These are phyloP conservation scores for Phoxinus phoxinus DNA, from an alignment of 2,113 vertebrate genomes.

Conservation along the genomic window DNA sequence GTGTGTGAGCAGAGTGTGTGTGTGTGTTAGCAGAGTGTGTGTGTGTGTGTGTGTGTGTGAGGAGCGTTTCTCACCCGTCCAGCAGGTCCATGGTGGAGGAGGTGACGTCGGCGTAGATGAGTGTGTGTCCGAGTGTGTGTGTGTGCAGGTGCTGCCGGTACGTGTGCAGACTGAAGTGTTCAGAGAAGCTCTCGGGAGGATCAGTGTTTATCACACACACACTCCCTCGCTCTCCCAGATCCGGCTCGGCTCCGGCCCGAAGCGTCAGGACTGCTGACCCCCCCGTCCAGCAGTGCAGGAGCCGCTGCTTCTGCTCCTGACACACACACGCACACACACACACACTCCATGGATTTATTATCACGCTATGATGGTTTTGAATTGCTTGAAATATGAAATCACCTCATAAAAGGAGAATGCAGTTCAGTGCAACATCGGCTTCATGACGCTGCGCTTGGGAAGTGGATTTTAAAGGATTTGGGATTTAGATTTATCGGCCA, in stretches of 20 bases:
- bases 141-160: slow-evolving; percentile 65
- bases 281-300: slow-evolving; percentile 2
- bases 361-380: too few relatives aligned
- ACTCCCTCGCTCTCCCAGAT: slow-evolving; percentile 42
- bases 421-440: too few relatives aligned
- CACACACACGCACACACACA: background rate
- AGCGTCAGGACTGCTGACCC: background rate
- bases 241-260: slow-evolving; percentile 56
- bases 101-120: slow-evolving; percentile 85
- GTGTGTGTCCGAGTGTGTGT: slow-evolving; percentile 75
- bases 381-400: too few relatives aligned
- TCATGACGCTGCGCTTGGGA: too few relatives aligned
- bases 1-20: too few relatives aligned
- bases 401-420: too few relatives aligned
- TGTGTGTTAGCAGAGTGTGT: too few relatives aligned
- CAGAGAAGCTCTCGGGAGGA: slow-evolving; percentile 66
- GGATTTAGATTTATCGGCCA: too few relatives aligned
- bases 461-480: too few relatives aligned
- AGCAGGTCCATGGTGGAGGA: slow-evolving; percentile 90
- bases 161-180: slow-evolving; percentile 79
- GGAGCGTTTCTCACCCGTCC: slow-evolving; percentile 74
- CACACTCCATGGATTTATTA: too few relatives aligned
- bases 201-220: too few relatives aligned
- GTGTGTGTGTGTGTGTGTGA: too few relatives aligned
- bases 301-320: slow-evolving; percentile 38